A percentile compares a stretch with the other conserved stretches of the same genome.
Conservation (phyloP, 2,797 vertebrate genomes). For the Chloroceryle inda region DNA sequence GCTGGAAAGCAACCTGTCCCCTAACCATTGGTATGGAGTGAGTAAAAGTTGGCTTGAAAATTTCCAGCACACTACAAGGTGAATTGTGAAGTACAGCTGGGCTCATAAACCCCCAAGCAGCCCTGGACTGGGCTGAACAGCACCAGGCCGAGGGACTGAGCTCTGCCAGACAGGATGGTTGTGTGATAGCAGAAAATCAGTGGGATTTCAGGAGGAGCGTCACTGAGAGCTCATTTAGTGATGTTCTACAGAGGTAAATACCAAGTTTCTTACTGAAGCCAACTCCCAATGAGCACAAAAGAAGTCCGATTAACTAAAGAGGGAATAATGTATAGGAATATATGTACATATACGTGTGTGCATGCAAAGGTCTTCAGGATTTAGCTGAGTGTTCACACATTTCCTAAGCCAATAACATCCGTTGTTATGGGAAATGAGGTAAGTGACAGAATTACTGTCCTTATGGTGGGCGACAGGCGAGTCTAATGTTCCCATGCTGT, state of each 20-base stretch:
- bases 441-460: constrained; percentile 76
- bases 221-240: fast-evolving
- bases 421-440: constrained; percentile 77
- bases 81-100: neutral
- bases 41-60: neutral
- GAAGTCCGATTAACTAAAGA: neutral
- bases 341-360: neutral
- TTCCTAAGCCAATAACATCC: constrained; percentile 75
- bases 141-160: fast-evolving
- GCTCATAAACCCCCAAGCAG: neutral
- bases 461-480: constrained; percentile 65
- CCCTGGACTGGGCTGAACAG: neutral
- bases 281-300: neutral
- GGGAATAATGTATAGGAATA: neutral
- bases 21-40: neutral
- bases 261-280: neutral
- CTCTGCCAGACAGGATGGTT: neutral
- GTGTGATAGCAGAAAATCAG: fast-evolving
- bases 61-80: neutral
- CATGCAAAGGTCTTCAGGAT: constrained; percentile 55
- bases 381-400: constrained; percentile 66
- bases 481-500: constrained; percentile 55
- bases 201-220: neutral
- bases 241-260: neutral
- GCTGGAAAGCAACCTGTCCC: neutral